These are phyloP conservation scores for Hoplodrina ambigua DNA, from an alignment of 2,888 invertebrate genomes.

Conservation along the genomic window DNA sequence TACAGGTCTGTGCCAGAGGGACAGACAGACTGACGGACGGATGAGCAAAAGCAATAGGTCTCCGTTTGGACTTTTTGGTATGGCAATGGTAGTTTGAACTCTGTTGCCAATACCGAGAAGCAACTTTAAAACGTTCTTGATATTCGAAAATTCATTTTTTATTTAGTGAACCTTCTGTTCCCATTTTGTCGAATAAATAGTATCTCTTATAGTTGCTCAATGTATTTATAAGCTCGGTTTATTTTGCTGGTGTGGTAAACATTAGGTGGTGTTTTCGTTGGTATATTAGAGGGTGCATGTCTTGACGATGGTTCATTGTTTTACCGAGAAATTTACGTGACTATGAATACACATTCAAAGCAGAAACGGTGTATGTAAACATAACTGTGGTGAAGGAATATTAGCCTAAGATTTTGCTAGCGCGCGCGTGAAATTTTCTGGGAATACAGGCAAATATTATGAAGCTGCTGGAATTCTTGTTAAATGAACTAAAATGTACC, in stretches of 20 bases:
- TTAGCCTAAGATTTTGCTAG: conserved; percentile 14
- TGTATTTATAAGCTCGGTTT: conserved; percentile 60
- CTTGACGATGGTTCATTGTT: conserved; percentile 40
- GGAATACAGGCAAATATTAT: conserved; percentile 33
- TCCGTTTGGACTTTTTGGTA: no score
- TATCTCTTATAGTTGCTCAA: conserved; percentile 39
- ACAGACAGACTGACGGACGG: no score
- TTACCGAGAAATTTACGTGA: conserved; percentile 42
- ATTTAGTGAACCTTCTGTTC: conserved; percentile 35
- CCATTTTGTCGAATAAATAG: conserved; percentile 3
- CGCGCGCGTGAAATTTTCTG: conserved; percentile 22
- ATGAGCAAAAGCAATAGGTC: no score
- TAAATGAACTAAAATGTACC: conserved; percentile 1
- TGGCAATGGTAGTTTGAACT: no score
- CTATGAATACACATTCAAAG: conserved; percentile 38
- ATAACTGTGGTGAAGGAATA: conserved; percentile 23
- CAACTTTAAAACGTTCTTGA: no score
- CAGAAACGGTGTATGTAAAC: conserved; percentile 16
- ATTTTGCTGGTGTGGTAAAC: conserved; percentile 52
- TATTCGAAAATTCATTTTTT: no score
- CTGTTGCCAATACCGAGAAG: no score
- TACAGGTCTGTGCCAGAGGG: no score
- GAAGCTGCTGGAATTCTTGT: conserved; percentile 6
- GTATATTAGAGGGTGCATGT: conserved; percentile 48
- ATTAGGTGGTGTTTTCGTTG: conserved; percentile 51